phyloP scores from a whole-genome alignment of 1,140 invertebrate genomes.

The Ceratosolen solmsi region DNA sequence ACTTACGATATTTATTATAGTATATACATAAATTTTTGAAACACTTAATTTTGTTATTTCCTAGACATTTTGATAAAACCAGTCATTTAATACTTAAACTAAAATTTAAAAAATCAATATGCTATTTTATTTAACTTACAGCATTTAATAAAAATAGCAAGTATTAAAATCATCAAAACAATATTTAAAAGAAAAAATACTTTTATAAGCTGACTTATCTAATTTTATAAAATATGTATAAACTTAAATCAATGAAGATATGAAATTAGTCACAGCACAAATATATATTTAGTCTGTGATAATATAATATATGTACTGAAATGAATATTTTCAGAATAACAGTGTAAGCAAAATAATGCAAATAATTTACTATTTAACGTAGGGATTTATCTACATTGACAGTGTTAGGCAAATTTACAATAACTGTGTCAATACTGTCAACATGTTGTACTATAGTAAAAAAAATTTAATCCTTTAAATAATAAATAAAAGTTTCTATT shows the following conservation, averaged over 20 bases:
- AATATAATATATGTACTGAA: slow-evolving; percentile 36
- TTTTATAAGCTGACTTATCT: slow-evolving; percentile 32
- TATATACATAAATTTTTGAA: too few species aligned
- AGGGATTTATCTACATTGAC: not conserved
- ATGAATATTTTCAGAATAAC: slow-evolving; percentile 30
- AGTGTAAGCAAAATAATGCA: not conserved
- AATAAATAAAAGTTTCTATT: not conserved
- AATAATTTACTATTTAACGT: slow-evolving; percentile 7
- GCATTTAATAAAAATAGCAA: too few species aligned
- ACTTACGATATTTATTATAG: too few species aligned
- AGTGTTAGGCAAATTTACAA: slow-evolving; percentile 24
- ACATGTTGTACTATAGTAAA: too few species aligned
- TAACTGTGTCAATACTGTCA: slow-evolving; percentile 14
- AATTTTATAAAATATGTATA: slow-evolving; percentile 40
- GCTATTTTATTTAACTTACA: too few species aligned
- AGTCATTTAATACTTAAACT: too few species aligned
- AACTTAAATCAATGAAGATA: slow-evolving; percentile 16
- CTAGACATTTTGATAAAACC: slow-evolving; percentile 13
- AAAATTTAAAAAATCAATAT: too few species aligned
- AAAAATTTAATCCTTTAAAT: too few species aligned
- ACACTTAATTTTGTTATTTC: too few species aligned
- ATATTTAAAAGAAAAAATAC: slow-evolving; percentile 4
- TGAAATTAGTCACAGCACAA: slow-evolving; percentile 43
- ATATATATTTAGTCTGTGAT: slow-evolving; percentile 47
- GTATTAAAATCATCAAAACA: too few species aligned